Evolutionary conservation across 2,888 invertebrate species (phyloP).

Genomic region (Himalopsyche kuldschensis): DNA sequence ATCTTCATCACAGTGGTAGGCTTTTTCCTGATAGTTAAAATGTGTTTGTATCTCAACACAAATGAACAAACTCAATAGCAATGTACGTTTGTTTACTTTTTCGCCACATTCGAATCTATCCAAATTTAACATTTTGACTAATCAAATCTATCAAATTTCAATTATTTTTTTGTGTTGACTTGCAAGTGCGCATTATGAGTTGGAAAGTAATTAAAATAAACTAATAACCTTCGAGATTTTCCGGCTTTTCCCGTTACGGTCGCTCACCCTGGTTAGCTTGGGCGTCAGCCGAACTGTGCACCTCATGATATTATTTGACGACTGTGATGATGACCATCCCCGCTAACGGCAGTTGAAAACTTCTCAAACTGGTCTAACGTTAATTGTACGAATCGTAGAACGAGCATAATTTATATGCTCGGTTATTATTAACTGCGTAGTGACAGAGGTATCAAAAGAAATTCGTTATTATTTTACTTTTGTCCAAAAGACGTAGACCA

Average conservation of each 20-base stretch:
- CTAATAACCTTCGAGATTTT: neutral
- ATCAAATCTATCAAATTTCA: no score
- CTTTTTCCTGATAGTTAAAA: no score
- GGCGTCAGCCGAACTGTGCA: neutral
- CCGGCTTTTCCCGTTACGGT: neutral
- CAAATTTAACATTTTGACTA: no score
- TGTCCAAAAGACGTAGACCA: no score
- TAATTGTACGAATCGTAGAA: neutral
- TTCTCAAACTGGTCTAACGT: neutral
- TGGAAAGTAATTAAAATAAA: neutral
- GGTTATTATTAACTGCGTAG: neutral
- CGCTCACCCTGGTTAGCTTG: neutral
- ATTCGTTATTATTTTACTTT: no score
- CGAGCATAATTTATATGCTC: neutral
- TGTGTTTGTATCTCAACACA: no score
- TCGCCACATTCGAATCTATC: neutral
- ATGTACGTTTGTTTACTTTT: neutral
- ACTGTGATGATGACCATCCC: neutral
- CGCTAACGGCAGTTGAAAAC: neutral
- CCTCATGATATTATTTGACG: neutral
- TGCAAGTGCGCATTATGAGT: neutral
- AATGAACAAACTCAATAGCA: no score
- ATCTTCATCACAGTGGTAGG: no score
- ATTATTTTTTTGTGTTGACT: neutral
- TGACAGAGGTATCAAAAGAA: neutral